phyloP scores from a whole-genome alignment of 2,113 vertebrate species.

The Chionomys nivalis region DNA sequence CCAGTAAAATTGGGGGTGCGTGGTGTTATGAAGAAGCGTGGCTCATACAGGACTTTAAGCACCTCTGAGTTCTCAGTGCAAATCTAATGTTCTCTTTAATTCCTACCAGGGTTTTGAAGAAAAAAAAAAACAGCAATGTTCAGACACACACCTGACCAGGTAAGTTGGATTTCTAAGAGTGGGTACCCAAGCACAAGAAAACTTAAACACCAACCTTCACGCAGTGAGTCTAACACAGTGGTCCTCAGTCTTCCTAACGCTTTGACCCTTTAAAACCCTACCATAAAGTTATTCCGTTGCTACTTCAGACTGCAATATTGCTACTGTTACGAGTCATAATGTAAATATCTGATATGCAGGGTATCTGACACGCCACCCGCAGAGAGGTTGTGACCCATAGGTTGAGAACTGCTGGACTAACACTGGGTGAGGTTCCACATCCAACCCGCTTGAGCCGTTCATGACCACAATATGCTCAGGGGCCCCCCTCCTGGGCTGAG shows the following conservation, averaged over 20 bases:
- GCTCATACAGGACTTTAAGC: background rate
- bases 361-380: background rate
- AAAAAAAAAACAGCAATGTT: background rate
- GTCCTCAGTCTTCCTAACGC: background rate
- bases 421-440: background rate
- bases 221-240: background rate
- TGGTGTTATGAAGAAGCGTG: background rate
- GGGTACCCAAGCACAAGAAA: background rate
- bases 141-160: background rate
- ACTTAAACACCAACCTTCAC: background rate
- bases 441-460: background rate
- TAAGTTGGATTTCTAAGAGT: background rate
- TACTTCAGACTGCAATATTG: background rate
- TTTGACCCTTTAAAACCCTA: background rate
- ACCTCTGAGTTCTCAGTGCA: background rate
- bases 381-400: background rate
- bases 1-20: background rate
- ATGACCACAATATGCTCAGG: background rate
- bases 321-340: background rate
- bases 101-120: background rate
- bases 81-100: background rate
- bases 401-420: background rate
- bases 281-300: background rate
- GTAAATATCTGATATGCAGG: background rate
- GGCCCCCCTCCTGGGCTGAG: background rate